A percentile compares a stretch with the other conserved stretches of the same genome.
phyloP scores from a whole-genome alignment of 2,797 vertebrate genomes.

The Hipposideros larvatus region DNA sequence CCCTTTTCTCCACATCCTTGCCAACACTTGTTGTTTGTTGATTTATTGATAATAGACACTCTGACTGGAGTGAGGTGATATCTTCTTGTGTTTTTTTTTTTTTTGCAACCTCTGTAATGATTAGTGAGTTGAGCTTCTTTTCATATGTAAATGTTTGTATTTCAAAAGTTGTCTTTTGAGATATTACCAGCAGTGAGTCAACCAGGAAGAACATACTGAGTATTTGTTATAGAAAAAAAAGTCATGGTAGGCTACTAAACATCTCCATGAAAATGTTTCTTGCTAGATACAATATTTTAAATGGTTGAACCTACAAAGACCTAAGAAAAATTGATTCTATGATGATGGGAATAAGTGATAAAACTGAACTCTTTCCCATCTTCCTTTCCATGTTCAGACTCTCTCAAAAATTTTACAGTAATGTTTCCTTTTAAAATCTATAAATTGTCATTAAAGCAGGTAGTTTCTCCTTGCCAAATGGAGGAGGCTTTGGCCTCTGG shows the following conservation, averaged over 20 bases:
- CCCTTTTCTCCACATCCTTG: too few species aligned
- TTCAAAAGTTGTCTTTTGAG: slow-evolving; percentile 4
- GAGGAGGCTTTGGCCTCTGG: neutral
- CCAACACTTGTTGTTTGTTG: too few species aligned
- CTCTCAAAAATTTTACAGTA: neutral
- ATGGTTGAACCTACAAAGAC: neutral
- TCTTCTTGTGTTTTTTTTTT: too few species aligned
- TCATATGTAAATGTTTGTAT: slow-evolving; percentile 25
- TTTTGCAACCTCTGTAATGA: too few species aligned
- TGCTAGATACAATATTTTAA: slow-evolving; percentile 1
- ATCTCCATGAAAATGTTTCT: slow-evolving; percentile 18
- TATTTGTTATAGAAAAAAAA: slow-evolving; percentile 34
- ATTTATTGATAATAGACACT: too few species aligned
- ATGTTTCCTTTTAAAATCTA: neutral
- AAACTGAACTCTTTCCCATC: neutral
- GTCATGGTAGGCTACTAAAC: neutral
- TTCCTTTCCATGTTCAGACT: neutral
- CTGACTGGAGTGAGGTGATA: too few species aligned
- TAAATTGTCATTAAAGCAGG: neutral
- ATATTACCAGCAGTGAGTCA: neutral
- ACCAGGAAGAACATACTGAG: neutral
- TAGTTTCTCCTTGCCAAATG: slow-evolving; percentile 30
- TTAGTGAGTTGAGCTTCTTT: too few species aligned
- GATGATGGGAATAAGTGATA: neutral
- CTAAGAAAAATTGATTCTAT: neutral